Evolutionary conservation across 35 echinoderm and acorn worm species (phyloP), one percentile per base, ranked within the genome.

Genomic region (Anneissia japonica): DNA sequence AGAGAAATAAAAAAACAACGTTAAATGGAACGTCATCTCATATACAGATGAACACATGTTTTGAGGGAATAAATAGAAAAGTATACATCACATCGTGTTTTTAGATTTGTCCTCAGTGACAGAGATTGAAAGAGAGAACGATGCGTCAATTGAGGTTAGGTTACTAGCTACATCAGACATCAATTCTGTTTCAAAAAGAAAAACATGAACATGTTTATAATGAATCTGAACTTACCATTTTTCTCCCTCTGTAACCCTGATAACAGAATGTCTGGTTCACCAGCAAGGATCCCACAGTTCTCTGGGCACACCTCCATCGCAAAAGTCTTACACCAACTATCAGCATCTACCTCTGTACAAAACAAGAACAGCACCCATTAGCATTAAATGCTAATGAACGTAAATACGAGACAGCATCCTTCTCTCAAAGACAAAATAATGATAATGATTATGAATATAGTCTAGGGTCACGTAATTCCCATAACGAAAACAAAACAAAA

Each of bases 251-350:
- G 84, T 39, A 86, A 38, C 45, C 84, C 84, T 38, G 72, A 55
- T 74, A 86, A 73, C 21, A 86, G 38, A n/a, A 86, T 76, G 39
- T 86, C 84, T 29, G 84, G 84, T 34, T 86, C 84, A 11, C 74
- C 72, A 13, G 72, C 75, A 38, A 39, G 46, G 21, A 77, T 77
- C 31, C 72, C 84, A 76, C 84, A 86, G 31, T 86, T 72, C 73
- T 86, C 74, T 86, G 84, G 72, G 33, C 37, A 39, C 34, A 86
- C 31, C 19, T 77, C 83, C 1, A 77, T 23, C 31, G 72, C 72
- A 32, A 86, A 74, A 30, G 74, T 37, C 72, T 77, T 86, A 64
- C 84, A 86, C 84, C 84, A 86, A 41, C 75, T 74, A 76, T 86
- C 84, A 38, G 84, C 84, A 30, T 86, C 84, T 39, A 76, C 75